Evolutionary conservation across 1,140 invertebrate genomes (phyloP).

Genomic region (Microplitis demolitor): DNA sequence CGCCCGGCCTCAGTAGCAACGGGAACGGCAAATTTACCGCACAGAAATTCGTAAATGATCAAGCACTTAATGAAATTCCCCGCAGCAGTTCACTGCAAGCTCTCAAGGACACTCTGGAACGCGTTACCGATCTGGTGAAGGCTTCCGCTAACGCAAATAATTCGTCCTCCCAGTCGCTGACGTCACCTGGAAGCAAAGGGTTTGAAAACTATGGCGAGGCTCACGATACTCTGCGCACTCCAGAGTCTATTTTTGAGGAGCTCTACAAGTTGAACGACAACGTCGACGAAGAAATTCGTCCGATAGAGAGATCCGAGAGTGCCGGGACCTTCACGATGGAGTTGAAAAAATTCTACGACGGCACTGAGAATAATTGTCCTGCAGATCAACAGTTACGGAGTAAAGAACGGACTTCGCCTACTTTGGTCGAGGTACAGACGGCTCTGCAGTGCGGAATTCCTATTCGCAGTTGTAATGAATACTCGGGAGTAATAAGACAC

Average conservation of each 20-base stretch:
- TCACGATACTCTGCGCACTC: neutral
- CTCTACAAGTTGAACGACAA: conserved; percentile 29
- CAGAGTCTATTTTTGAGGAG: conserved; percentile 35
- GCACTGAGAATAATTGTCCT: neutral
- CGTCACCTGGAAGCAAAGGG: conserved; percentile 8
- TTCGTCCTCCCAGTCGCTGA: neutral
- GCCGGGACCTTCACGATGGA: conserved; percentile 3
- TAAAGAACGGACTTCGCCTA: neutral
- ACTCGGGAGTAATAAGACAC: neutral
- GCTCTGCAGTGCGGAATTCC: neutral
- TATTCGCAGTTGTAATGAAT: neutral
- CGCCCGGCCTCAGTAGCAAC: neutral
- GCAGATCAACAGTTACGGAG: neutral
- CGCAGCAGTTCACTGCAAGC: conserved; percentile 31
- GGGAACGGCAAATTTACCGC: neutral
- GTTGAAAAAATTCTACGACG: neutral
- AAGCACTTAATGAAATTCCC: neutral
- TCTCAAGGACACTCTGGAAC: conserved; percentile 44
- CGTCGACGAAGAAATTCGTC: conserved; percentile 30
- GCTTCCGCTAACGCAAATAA: conserved; percentile 19
- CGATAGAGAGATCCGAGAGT: conserved; percentile 31
- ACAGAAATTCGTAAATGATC: neutral
- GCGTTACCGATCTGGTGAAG: conserved; percentile 43
- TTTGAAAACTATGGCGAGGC: conserved; percentile 15
- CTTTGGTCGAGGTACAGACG: neutral